Base-by-base conservation (phyloP, 2,113 vertebrate species). In the Oenanthe melanoleuca region DNA sequence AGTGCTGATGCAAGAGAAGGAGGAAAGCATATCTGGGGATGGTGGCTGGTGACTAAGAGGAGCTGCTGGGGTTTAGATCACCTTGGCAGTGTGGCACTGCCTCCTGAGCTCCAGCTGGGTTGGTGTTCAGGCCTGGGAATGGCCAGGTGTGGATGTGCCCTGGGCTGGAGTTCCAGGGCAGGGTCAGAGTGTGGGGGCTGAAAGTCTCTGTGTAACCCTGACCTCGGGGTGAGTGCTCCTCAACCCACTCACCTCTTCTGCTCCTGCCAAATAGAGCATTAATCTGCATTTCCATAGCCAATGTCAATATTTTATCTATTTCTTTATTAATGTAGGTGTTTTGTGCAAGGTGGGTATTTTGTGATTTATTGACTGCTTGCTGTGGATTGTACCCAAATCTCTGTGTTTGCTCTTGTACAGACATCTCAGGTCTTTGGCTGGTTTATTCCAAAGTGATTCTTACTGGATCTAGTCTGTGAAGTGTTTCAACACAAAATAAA, bases 181-280 rank as follows among this genome's bases (percentile, higher is more conserved):
- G 8, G 29, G 0, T 86, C 67, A 25, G 40, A 71, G 38, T 23
- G 21, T 7, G 40, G 26, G 55, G 8, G 34, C 1, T 78, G 70
- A 24, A 70, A 57, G 26, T 40, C n/a, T 28, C 22, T 11, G 0
- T 20, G 45, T 59, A 20, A 25, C n/a, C 1, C 1, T 71, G 61
- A 34, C 65, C 26, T 4, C 12, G 12, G 42, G 47, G 50, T 37
- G 12, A 40, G 8, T 14, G 25, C 29, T 24, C 23, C 33, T 82
- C 65, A 78, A 18, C 69, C n/a, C 64, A 18, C 49, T 87, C 8
- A 4, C 26, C 16, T 60, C n/a, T 71, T 55, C 55, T 40, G 8
- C 65, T 53, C 53, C 20, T 65, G 55, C 22, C 45, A 14, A 53
- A 88, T 33, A 25, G 25, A 55, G 60, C 67, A 17, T 86, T 42